These are phyloP conservation scores for Zele albiditarsus DNA, from an alignment of 2,888 invertebrate genomes.

Conservation along the genomic window DNA sequence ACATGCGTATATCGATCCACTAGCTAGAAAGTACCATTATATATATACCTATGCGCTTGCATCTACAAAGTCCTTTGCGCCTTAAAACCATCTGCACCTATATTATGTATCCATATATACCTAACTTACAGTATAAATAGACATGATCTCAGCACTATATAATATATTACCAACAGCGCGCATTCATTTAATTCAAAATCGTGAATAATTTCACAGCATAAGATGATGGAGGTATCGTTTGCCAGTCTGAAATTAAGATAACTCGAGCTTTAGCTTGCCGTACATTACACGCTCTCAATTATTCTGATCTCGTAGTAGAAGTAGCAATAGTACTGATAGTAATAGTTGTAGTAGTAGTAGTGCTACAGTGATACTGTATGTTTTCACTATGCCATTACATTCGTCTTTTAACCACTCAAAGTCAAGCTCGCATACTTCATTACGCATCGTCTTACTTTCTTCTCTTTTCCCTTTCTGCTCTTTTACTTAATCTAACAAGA, in stretches of 20 bases:
- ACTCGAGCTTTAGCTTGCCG: neutral
- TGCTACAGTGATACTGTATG: neutral
- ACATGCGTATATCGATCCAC: neutral
- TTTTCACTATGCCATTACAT: conserved; percentile 3
- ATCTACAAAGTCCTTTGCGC: neutral
- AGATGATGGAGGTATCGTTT: conserved; percentile 12
- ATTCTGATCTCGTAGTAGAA: conserved; percentile 10
- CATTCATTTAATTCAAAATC: conserved; percentile 5
- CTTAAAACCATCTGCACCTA: neutral
- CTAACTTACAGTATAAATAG: neutral
- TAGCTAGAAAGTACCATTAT: neutral
- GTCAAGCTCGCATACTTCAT: conserved; percentile 5
- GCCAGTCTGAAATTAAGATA: neutral
- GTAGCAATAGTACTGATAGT: neutral
- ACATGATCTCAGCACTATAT: neutral
- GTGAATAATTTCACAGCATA: conserved; percentile 12
- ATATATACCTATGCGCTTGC: neutral
- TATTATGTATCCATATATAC: neutral
- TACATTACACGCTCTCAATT: conserved; percentile 23
- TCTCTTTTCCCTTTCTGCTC: too few species aligned
- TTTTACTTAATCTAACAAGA: too few species aligned
- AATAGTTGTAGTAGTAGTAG: neutral
- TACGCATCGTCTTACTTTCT: neutral
- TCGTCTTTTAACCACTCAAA: conserved; percentile 7
- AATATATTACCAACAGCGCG: neutral